Evolutionary conservation across 1,140 invertebrate species (phyloP).

Genomic region (Anastatus disparis): DNA sequence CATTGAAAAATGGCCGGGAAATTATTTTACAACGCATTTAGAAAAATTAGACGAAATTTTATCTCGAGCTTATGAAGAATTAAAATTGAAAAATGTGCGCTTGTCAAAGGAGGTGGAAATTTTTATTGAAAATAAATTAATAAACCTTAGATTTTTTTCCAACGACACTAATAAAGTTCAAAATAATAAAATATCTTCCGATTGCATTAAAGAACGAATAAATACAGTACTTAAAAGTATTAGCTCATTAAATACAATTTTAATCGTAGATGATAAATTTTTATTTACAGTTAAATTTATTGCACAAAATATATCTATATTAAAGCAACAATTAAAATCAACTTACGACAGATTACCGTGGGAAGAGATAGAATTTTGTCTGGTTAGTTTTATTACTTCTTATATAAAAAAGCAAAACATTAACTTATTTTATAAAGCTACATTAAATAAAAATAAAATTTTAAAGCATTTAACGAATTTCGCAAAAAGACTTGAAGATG

Average conservation of each 20-base stretch:
- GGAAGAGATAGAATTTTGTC: conserved; percentile 17
- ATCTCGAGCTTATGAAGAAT: not conserved
- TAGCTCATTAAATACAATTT: not conserved
- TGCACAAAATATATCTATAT: not conserved
- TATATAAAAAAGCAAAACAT: not conserved
- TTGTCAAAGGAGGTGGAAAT: not conserved
- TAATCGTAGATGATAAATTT: not conserved
- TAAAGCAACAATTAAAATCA: conserved; percentile 8
- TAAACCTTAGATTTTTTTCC: not conserved
- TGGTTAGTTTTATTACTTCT: not conserved
- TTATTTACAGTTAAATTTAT: not conserved
- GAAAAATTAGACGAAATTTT: not conserved
- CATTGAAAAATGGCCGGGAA: not conserved
- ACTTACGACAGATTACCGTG: conserved; percentile 10
- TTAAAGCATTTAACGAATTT: conserved; percentile 16
- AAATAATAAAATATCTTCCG: not conserved
- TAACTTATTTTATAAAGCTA: conserved; percentile 12
- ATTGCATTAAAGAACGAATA: not conserved
- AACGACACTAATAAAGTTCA: not conserved
- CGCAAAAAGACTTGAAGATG: not conserved
- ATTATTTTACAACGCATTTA: not conserved
- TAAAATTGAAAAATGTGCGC: conserved; percentile 1
- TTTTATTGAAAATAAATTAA: conserved; percentile 11
- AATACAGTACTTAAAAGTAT: not conserved
- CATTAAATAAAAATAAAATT: not conserved